Evolutionary conservation across 2,888 invertebrate species (phyloP).

Genomic region (Drosophila prolongata): DNA sequence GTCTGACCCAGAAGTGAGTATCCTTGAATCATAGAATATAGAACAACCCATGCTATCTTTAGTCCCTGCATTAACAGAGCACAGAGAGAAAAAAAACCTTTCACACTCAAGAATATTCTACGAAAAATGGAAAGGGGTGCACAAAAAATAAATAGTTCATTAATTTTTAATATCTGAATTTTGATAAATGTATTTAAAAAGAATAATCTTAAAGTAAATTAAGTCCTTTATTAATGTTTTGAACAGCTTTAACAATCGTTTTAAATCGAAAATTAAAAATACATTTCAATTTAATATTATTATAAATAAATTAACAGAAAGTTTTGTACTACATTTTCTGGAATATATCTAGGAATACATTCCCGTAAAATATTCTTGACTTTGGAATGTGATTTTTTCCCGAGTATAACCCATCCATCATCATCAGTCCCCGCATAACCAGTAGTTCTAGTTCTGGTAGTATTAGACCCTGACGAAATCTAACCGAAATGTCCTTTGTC

Average conservation of each 20-base stretch:
- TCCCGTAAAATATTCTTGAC: neutral
- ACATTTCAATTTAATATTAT: no score
- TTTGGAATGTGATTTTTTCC: constrained; percentile 4
- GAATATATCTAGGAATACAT: no score
- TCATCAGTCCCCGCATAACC: constrained; percentile 28
- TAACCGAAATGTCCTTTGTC: constrained; percentile 40
- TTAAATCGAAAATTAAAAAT: no score
- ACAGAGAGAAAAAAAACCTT: constrained; percentile 11
- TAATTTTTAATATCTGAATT: no score
- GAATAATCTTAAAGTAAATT: no score
- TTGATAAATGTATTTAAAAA: no score
- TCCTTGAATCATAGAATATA: constrained; percentile 9
- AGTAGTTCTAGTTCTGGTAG: constrained; percentile 17
- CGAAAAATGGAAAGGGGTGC: neutral
- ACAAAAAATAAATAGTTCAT: no score
- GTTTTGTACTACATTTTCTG: no score
- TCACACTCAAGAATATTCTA: neutral
- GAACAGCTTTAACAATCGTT: no score
- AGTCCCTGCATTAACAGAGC: constrained; percentile 23
- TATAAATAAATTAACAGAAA: no score
- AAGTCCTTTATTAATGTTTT: no score
- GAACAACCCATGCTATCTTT: constrained; percentile 12
- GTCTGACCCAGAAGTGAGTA: constrained; percentile 84
- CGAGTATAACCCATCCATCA: constrained; percentile 18
- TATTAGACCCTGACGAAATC: constrained; percentile 36